These are phyloP conservation scores for Drosophila chauvacae DNA, from an alignment of 1,140 invertebrate genomes.

Conservation along the genomic window DNA sequence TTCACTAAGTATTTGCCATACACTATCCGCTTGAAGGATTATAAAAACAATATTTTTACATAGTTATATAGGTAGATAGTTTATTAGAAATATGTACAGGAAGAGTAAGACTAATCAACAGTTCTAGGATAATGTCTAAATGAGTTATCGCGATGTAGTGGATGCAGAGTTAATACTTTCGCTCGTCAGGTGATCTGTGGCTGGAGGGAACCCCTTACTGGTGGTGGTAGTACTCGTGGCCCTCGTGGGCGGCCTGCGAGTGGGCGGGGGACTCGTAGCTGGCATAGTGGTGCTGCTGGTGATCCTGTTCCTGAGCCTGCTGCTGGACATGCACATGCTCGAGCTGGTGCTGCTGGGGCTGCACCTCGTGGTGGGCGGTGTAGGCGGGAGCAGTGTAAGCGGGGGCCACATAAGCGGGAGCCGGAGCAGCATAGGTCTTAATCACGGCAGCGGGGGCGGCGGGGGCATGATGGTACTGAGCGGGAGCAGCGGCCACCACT, in stretches of 20 bases:
- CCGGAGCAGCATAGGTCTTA: slow-evolving; percentile 56
- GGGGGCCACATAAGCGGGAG: slow-evolving; percentile 54
- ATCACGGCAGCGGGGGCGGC: slow-evolving; percentile 47
- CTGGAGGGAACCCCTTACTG: slow-evolving; percentile 30
- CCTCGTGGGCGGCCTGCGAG: slow-evolving; percentile 60
- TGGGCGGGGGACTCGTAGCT: slow-evolving; percentile 70
- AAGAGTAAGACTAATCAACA: slow-evolving; percentile 62
- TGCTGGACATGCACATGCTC: slow-evolving; percentile 25
- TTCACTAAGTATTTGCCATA: not conserved
- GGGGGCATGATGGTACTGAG: slow-evolving; percentile 63
- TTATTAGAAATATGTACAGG: slow-evolving; percentile 68
- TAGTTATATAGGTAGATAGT: slow-evolving; percentile 15
- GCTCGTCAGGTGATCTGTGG: slow-evolving; percentile 26
- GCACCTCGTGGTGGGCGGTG: slow-evolving; percentile 49
- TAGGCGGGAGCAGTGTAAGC: slow-evolving; percentile 47
- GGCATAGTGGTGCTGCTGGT: slow-evolving; percentile 64
- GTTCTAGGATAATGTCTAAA: slow-evolving; percentile 24
- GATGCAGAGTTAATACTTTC: slow-evolving; percentile 67
- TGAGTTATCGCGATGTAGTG: slow-evolving; percentile 37
- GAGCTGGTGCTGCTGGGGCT: slow-evolving; percentile 50
- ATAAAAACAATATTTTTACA: not conserved
- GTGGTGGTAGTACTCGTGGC: slow-evolving; percentile 74
- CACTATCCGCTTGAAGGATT: not conserved
- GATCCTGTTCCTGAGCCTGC: slow-evolving; percentile 45
- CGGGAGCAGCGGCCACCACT: slow-evolving; percentile 59